Evolutionary conservation across 2,888 invertebrate genomes (phyloP), one percentile per base, ranked within the genome.

Genomic region (Coelopa pilipes): DNA sequence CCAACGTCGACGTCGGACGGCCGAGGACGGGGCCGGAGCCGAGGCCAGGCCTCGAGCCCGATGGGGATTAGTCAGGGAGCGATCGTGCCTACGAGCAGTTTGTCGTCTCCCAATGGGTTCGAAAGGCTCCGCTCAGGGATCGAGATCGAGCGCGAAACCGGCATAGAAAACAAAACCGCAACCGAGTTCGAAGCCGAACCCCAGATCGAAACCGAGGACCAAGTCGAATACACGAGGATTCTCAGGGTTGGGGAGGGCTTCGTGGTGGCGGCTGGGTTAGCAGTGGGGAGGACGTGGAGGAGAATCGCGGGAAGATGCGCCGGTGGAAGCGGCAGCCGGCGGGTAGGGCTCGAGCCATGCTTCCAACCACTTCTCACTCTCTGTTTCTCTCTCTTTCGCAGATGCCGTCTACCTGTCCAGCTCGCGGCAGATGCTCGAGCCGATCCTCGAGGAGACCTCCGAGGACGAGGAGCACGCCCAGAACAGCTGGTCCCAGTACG

Each of bases 361-460:
- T 4, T 46, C 53, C 3, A 15, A 19, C 15, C 11, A 3, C 50
- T 63, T 53, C 19, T 0, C 46, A 72, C 15, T 13, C 15, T 13
- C 47, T 63, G 3, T 70, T 59, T 69, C 12, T 50, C 45, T 46
- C 45, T n/a, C 46, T 45, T 53, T 75, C 70, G 0, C 78, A 87
- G 87, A 87, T 84, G 87, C 84, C 76, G 81, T 83, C 74, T 87
- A 83, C 75, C 77, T 88, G 75, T 86, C 87, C 68, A 84, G 80
- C 67, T 87, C 87, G 47, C 83, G 87, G 1, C 87, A 86, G 81
- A 86, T 87, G 82, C 90, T 95, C 88, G 95, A 96, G 88, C 95
- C 96, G 45, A 96, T 96, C 85, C 90, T 94, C 82, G 96, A 96
- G 88, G 96, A 96, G 88, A 95, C 95, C 19, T 94, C 94, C 80